A percentile compares a stretch with the other conserved stretches of the same genome.
Conservation (phyloP, 2,113 vertebrate species). For the Pollimyrus isidori region DNA sequence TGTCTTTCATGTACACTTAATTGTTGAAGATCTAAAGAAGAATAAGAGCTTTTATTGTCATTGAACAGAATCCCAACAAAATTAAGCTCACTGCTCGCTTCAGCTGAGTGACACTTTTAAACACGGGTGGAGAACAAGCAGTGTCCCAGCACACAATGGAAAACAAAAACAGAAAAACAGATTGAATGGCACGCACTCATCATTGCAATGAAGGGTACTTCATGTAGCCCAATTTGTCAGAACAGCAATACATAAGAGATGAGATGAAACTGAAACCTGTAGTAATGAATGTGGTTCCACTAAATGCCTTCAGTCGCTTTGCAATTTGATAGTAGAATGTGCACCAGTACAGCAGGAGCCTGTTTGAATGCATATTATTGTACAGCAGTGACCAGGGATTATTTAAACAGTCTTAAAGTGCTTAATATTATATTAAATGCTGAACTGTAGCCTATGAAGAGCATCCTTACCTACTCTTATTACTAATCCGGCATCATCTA, state of each 20-base stretch:
- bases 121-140: background rate
- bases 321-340: background rate
- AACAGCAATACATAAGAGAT: background rate
- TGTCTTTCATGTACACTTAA: background rate
- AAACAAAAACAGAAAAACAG: background rate
- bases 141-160: background rate
- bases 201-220: background rate
- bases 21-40: background rate
- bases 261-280: no score
- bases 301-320: background rate
- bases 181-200: background rate
- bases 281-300: no score
- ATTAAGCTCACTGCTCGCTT: background rate
- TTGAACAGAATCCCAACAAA: background rate
- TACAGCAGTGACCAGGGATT: background rate
- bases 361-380: background rate
- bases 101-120: background rate
- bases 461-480: no score
- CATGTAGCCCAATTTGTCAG: background rate
- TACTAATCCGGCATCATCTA: no score
- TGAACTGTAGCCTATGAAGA: no score
- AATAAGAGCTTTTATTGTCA: background rate
- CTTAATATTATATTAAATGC: background rate
- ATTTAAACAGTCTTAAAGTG: background rate
- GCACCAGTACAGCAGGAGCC: background rate